Evolutionary conservation across 2,888 invertebrate genomes (phyloP).

Genomic region (Apeira syringaria): DNA sequence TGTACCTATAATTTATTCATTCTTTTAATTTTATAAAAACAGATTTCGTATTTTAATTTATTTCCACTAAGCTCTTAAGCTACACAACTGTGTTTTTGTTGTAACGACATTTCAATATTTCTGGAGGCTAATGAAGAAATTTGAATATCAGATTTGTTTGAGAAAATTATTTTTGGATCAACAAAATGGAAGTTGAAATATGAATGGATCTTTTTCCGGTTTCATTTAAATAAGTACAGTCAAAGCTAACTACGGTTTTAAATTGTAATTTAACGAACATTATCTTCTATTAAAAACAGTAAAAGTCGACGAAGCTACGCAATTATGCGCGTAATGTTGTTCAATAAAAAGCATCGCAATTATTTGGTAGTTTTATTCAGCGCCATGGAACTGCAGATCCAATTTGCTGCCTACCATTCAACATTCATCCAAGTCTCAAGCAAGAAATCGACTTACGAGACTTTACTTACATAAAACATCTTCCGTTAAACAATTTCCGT

Average conservation of each 20-base stretch:
- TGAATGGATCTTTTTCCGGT: no score
- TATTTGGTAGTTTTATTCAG: background rate
- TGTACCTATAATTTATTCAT: no score
- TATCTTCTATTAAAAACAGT: no score
- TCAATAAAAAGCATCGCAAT: no score
- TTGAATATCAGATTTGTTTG: constrained; percentile 32
- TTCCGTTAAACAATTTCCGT: background rate
- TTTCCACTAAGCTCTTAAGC: background rate
- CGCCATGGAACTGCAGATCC: background rate
- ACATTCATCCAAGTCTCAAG: no score
- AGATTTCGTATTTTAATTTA: no score
- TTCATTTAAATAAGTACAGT: no score
- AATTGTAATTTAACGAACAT: no score
- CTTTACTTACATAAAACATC: background rate
- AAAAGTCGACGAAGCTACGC: no score
- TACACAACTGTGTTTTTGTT: constrained; percentile 7
- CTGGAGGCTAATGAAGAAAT: constrained; percentile 33
- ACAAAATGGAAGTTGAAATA: constrained; percentile 10
- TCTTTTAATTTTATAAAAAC: no score
- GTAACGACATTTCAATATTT: constrained; percentile 30
- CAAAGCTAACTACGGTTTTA: no score
- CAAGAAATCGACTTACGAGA: background rate
- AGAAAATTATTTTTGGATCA: constrained; percentile 23
- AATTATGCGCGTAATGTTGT: no score
- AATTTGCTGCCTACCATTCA: background rate